Conservation (phyloP, 2,113 vertebrate species). For the Geococcyx californianus region DNA sequence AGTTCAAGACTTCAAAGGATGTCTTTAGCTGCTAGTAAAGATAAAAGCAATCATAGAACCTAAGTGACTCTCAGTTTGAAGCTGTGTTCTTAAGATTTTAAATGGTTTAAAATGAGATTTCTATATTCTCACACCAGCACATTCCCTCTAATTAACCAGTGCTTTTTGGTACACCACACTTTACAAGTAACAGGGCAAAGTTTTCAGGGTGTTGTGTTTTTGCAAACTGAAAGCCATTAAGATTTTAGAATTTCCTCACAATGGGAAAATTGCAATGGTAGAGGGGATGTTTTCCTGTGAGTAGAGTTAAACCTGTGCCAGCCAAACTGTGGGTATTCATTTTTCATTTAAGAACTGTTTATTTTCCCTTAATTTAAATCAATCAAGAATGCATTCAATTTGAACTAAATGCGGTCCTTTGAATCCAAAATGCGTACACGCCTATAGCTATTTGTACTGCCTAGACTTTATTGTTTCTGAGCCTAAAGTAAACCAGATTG, state of each 20-base stretch:
- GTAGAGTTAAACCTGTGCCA: neutral
- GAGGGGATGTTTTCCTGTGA: neutral
- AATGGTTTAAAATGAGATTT: neutral
- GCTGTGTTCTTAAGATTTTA: slow-evolving; percentile 17
- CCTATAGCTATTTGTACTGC: neutral
- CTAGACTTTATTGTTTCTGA: neutral
- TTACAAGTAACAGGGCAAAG: neutral
- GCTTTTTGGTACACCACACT: neutral
- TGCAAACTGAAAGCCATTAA: slow-evolving; percentile 1
- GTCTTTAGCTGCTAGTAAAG: slow-evolving; percentile 17
- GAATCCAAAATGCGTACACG: neutral
- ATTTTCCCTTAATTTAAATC: slow-evolving; percentile 25
- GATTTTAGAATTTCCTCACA: neutral
- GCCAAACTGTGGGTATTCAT: neutral
- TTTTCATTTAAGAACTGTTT: slow-evolving; percentile 30
- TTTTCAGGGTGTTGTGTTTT: neutral
- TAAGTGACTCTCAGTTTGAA: slow-evolving; percentile 5
- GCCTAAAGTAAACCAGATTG: neutral
- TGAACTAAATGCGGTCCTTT: neutral
- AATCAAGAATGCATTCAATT: neutral
- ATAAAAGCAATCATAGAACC: slow-evolving; percentile 36
- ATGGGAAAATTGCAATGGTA: neutral
- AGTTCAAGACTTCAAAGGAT: slow-evolving; percentile 13
- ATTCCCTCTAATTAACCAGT: slow-evolving; percentile 1
- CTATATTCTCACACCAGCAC: neutral